phyloP scores from a whole-genome alignment of 2,797 vertebrate genomes.

The Ciconia nigra region DNA sequence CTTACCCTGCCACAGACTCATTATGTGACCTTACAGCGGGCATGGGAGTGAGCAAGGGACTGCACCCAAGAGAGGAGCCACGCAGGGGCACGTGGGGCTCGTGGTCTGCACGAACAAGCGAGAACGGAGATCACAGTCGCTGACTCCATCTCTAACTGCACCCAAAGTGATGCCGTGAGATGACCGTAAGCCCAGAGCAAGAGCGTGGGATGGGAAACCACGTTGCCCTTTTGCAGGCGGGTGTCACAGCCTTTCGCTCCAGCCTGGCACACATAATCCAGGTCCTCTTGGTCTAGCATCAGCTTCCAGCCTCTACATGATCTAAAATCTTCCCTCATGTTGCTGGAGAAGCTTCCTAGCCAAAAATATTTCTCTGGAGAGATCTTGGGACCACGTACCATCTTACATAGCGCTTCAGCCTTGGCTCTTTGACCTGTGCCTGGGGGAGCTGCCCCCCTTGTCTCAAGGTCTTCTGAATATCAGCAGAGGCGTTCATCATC shows the following conservation, averaged over 20 bases:
- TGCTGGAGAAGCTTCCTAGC: not conserved
- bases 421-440: conserved; percentile 15
- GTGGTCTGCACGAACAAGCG: not conserved
- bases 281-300: not conserved
- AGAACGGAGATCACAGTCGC: not conserved
- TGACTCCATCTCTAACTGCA: not conserved
- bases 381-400: not conserved
- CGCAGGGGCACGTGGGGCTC: fast-evolving
- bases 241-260: not conserved
- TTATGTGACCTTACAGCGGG: no score
- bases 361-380: not conserved
- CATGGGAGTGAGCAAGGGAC: not conserved
- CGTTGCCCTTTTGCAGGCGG: fast-evolving
- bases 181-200: not conserved
- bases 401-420: not conserved
- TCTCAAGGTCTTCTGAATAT: conserved; percentile 31
- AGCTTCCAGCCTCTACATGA: not conserved
- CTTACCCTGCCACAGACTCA: not conserved
- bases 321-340: not conserved
- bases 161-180: not conserved
- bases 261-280: not conserved
- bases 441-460: not conserved
- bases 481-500: conserved; percentile 11
- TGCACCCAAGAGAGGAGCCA: not conserved
- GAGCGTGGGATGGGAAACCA: not conserved